Base-by-base conservation (phyloP, 1,140 invertebrate species). In the Drosophila equinoxialis region DNA sequence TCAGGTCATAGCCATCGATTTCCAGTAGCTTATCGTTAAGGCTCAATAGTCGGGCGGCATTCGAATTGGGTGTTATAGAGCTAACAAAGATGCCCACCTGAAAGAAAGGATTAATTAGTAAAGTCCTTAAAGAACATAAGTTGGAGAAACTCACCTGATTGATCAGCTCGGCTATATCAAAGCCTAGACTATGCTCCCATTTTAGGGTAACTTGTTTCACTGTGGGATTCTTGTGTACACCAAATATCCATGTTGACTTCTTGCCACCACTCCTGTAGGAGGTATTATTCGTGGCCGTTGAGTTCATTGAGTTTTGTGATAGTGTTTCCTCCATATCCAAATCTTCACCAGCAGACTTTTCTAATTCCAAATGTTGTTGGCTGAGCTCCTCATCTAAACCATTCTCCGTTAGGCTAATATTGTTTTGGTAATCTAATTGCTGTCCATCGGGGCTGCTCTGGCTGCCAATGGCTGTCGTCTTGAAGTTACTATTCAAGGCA, bases 1-100 rank as follows among this genome's bases (percentile, higher is more conserved):
- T 94, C 74, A 94, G 93, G 85, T 95, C 94, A 74, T 94, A 94
- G 61, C 94, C 94, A 82, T 95, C 94, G 37, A 94, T 94, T 80
- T 95, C 94, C 33, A 95, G 84, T 65, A 95, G 93, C 90, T 94
- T 94, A 73, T 95, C 94, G 39, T 94, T 94, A 2, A 94, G 92
- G 75, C 92, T 92, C 61, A 95, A 90, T 55, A 93, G 91, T 35
- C 92, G 92, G 76, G 93, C 93, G 23, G 94, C 94, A 57, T 93
- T 93, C 17, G 93, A 92, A 35, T 94, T 93, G 8, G 94, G 93
- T 69, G 92, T 93, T 13, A 94, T 93, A 74, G 93, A 92, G 62
- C 93, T 93, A 23, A 95, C 93, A 81, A 94, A 94, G 62, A 95
- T 94, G 70, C 94, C 94, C 23, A 90, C 94, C 94, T 78, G 6